Conservation (phyloP, 92 coral and sea anemone species). For the Heteractis magnifica region DNA sequence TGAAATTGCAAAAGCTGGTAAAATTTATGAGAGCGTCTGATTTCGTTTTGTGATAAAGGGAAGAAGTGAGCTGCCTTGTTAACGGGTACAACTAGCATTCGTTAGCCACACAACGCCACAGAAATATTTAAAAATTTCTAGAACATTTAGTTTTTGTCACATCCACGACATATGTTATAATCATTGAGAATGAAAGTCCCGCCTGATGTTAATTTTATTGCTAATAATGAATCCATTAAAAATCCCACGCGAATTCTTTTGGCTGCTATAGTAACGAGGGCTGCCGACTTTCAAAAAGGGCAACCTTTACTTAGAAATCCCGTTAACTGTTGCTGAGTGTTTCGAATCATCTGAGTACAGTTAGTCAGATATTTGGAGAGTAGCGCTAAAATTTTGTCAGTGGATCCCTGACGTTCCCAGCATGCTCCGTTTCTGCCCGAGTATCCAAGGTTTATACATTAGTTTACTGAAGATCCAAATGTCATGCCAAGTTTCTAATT, state of each 20-base stretch:
- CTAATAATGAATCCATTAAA: background rate
- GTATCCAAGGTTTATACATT: too few species aligned
- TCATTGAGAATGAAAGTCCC: background rate
- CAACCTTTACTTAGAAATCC: background rate
- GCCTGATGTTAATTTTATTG: background rate
- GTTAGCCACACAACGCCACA: background rate
- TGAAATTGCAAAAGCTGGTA: too few species aligned
- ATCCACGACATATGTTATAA: background rate
- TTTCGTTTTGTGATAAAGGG: background rate
- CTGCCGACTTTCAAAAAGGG: too few species aligned
- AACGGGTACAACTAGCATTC: background rate
- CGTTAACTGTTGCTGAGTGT: background rate
- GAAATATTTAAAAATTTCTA: background rate
- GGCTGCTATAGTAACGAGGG: background rate
- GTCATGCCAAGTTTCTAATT: too few species aligned
- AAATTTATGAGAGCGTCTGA: background rate
- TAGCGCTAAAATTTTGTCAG: too few species aligned
- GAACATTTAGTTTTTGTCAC: background rate
- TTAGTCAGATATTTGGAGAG: too few species aligned
- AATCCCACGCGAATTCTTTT: slow-evolving; percentile 1
- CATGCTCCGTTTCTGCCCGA: background rate
- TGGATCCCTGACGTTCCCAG: background rate
- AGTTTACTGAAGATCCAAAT: too few species aligned
- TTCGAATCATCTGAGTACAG: too few species aligned
- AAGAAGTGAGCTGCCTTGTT: background rate